phyloP scores from a whole-genome alignment of 2,888 invertebrate genomes.

The Lathronympha strigana region DNA sequence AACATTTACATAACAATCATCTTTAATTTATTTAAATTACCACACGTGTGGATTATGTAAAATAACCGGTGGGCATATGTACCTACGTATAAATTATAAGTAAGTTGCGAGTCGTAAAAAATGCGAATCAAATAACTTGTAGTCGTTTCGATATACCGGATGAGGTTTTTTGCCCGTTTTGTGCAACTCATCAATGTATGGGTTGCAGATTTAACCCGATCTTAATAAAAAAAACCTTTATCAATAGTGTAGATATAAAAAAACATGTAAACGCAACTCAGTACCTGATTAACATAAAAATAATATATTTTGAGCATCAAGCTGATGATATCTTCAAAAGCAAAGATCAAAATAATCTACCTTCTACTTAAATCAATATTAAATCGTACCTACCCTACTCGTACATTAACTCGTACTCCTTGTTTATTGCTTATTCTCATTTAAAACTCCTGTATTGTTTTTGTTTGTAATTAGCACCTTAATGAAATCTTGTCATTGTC shows the following conservation, averaged over 20 bases:
- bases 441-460: too few species aligned
- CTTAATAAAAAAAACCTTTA: slow-evolving; percentile 6
- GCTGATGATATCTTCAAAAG: too few species aligned
- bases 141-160: slow-evolving; percentile 24
- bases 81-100: slow-evolving; percentile 17
- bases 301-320: too few species aligned
- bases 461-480: not conserved
- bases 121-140: slow-evolving; percentile 23
- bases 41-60: slow-evolving; percentile 28
- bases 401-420: not conserved
- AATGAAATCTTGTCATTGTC: too few species aligned
- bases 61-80: slow-evolving; percentile 26
- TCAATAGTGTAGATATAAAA: not conserved
- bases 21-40: not conserved
- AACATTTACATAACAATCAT: not conserved
- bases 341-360: not conserved
- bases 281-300: too few species aligned
- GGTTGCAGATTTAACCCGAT: slow-evolving; percentile 5
- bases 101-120: slow-evolving; percentile 21
- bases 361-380: slow-evolving; percentile 2
- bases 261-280: not conserved
- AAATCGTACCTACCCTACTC: not conserved
- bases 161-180: slow-evolving; percentile 25
- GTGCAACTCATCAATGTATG: slow-evolving; percentile 7
- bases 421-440: not conserved